phyloP scores from a whole-genome alignment of 2,797 vertebrate species.

The Amblyraja radiata region DNA sequence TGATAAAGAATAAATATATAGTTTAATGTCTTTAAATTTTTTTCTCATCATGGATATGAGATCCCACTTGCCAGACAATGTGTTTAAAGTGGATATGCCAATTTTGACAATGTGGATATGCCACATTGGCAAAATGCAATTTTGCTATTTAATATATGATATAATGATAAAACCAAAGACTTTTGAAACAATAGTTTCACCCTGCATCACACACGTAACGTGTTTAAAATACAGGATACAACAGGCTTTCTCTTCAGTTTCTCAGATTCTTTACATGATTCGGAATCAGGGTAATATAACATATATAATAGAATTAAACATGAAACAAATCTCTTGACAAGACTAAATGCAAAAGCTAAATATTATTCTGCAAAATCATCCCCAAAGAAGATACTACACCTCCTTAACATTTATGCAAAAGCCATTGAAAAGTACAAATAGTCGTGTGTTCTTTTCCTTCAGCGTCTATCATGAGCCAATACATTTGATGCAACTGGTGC shows the following conservation, averaged over 20 bases:
- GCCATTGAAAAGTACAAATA: not conserved
- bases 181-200: not conserved
- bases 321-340: not conserved
- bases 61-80: not conserved
- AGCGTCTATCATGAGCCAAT: not conserved
- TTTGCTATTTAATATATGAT: not conserved
- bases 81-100: too few species aligned
- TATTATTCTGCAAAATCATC: not conserved
- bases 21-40: not conserved
- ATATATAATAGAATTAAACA: not conserved
- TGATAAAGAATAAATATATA: not conserved
- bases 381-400: not conserved
- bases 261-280: not conserved
- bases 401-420: not conserved
- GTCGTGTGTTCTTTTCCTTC: not conserved
- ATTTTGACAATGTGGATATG: too few species aligned
- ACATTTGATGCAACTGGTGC: not conserved
- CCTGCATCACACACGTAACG: not conserved
- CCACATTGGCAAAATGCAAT: not conserved
- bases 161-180: not conserved
- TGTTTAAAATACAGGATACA: not conserved
- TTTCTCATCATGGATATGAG: not conserved
- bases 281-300: not conserved
- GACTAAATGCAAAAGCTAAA: not conserved
- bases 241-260: not conserved